Base-by-base conservation (phyloP, 2,888 invertebrate genomes). In the Lasius platythorax region DNA sequence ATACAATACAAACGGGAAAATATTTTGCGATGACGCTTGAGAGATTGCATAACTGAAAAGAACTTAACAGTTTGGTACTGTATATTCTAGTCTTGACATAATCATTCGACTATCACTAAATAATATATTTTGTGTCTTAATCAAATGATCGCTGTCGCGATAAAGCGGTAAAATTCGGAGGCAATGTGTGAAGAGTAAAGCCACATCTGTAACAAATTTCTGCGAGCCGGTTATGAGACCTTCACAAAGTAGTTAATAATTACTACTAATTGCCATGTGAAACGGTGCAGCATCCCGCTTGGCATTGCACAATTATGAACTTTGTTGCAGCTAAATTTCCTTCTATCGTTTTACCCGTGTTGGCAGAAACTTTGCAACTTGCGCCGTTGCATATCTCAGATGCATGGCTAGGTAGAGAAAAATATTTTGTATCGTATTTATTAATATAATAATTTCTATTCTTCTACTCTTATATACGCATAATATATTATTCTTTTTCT, bases 281-380 rank as follows among this genome's bases (percentile, higher is more conserved):
- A 79, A 79, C 79, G 72, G 70, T 46, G 46, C 79, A 79, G 72
- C 73, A 79, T 72, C 73, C 79, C 73, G 46, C 72, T 46, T 79
- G 72, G 79, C 79, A 79, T 79, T 79, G 79, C 79, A 79, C 73
- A 79, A 79, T 79, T 79, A 79, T 79, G 73, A 79, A 79, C 79
- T 79, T 79, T 79, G 79, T 79, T 79, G 72, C 61, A 61, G 79
- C 73, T 79, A 72, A 79, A 79, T 79, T 79, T 79, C 79, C 72
- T 79, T 73, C 79, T 72, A 78, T 78, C 78, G 78, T 78, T 79
- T 79, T 79, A 79, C 73, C 46, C 73, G 61, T 28, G 43, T 37
- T 79, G 12, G 46, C 18, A 30, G 79, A n/a, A 79, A 79, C 79
- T 79, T 79, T 79, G 79, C 72, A 72, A 79, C 73, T 79, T 72